These are phyloP conservation scores for Tympanoctomys barrerae DNA, from an alignment of 2,797 vertebrate species.

Conservation along the genomic window DNA sequence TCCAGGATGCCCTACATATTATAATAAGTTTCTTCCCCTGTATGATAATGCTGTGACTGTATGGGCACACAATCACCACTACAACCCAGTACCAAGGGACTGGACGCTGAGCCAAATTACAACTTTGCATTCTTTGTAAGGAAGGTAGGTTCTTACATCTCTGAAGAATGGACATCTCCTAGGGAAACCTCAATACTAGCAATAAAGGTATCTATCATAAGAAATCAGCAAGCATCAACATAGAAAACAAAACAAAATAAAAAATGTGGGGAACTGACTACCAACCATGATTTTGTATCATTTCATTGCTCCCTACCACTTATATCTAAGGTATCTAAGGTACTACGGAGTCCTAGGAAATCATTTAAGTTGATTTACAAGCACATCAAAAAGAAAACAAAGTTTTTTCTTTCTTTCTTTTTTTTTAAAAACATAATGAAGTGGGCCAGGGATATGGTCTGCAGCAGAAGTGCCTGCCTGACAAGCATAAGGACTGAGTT, in stretches of 20 bases:
- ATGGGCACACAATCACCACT: too few relatives aligned
- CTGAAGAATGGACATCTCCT: background rate
- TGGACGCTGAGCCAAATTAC: background rate
- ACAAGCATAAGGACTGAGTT: too few relatives aligned
- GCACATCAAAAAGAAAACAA: background rate
- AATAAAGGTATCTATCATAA: background rate
- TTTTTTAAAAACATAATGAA: background rate
- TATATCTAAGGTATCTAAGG: background rate
- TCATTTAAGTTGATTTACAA: conserved; percentile 40
- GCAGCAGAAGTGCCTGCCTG: too few relatives aligned
- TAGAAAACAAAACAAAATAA: too few relatives aligned
- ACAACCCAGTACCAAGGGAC: background rate
- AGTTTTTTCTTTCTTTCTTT: too few relatives aligned
- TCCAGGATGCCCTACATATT: background rate
- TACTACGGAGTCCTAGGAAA: background rate
- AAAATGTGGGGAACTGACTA: background rate
- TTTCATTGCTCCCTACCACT: background rate
- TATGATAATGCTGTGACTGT: too few relatives aligned
- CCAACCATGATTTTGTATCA: background rate
- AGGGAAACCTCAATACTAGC: background rate
- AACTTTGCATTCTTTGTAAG: background rate
- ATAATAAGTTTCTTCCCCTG: background rate
- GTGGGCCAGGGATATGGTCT: too few relatives aligned
- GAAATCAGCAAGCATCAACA: background rate
- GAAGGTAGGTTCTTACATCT: background rate